A percentile compares a stretch with the other conserved stretches of the same genome.
Conservation (phyloP, 2,888 invertebrate species). For the Thyatira batis region DNA sequence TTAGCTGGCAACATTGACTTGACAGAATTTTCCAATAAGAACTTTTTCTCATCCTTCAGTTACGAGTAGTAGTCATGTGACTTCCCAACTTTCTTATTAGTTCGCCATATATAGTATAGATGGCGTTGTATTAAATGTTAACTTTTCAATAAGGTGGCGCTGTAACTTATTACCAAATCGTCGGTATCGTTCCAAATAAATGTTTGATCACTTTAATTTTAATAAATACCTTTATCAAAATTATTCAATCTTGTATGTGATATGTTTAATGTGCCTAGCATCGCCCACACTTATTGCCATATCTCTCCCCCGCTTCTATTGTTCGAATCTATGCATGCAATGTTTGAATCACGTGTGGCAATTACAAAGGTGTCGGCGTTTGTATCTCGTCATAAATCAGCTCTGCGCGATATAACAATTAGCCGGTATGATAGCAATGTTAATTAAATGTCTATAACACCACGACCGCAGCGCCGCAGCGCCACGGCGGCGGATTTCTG, state of each 20-base stretch:
- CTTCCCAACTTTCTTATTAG: constrained; percentile 21
- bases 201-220: no score
- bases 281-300: constrained; percentile 37
- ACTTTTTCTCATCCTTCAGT: not conserved
- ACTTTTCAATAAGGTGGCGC: constrained; percentile 15
- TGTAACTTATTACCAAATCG: constrained; percentile 14
- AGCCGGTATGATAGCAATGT: constrained; percentile 81
- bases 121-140: constrained; percentile 39
- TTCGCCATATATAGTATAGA: constrained; percentile 44
- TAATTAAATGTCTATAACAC: constrained; percentile 79
- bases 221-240: no score
- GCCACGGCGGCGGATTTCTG: constrained; percentile 44
- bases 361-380: constrained; percentile 79
- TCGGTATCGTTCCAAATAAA: no score
- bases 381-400: constrained; percentile 78
- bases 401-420: constrained; percentile 82
- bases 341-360: constrained; percentile 69
- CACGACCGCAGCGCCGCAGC: constrained; percentile 55
- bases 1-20: not conserved
- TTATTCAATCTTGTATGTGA: no score
- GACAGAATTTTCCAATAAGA: not conserved
- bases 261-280: constrained; percentile 37
- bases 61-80: not conserved
- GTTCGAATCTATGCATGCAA: constrained; percentile 60
- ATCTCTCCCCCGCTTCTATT: constrained; percentile 46